Base-by-base conservation (phyloP, 1,140 invertebrate species). In the Riptortus pedestris region DNA sequence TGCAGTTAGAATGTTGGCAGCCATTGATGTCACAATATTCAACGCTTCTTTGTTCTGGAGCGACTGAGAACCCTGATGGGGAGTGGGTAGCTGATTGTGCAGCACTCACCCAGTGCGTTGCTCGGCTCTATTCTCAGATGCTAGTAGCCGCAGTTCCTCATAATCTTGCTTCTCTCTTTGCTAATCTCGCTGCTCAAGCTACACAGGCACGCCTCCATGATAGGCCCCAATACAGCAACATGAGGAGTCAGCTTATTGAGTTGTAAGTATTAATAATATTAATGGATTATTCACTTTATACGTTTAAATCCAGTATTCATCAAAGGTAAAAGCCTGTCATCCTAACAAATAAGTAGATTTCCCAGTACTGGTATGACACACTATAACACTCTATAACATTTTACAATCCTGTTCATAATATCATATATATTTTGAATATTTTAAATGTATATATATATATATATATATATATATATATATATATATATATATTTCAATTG, bases 91-190 rank as follows among this genome's bases (percentile, higher is more conserved):
- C 81, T 64, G 84, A 86, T 70, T 74, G 84, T 9, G 80, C 81
- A 1, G 82, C 83, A 0, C 73, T 79, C 2, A 77, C 84, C n/a
- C 83, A 84, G 71, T 79, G 79, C 24, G 68, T 84, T 14, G 83
- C 82, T 0, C 73, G 82, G 60, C 71, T 85, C 43, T 80, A 79
- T 52, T 75, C 80, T 38, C 78, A 80, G 66, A 83, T 68, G 63
- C 33, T 63, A 22, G 62, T 45, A 18, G 66, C 67, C 14, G 64
- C 66, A 31, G 65, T 66, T n/a, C 63, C 68, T 12, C 68, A 69
- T 57, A 65, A 69, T 38, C 62, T 70, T 28, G 67, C 66, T 31
- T 62, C 64, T 27, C 43, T 64, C 7, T 66, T 70, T n/a, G 64
- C 66, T 22, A 64, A 63, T 20, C 60, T 69, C n/a, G 69, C 69